Evolutionary conservation across 2,888 invertebrate genomes (phyloP).

Genomic region (Watsonalla binaria): DNA sequence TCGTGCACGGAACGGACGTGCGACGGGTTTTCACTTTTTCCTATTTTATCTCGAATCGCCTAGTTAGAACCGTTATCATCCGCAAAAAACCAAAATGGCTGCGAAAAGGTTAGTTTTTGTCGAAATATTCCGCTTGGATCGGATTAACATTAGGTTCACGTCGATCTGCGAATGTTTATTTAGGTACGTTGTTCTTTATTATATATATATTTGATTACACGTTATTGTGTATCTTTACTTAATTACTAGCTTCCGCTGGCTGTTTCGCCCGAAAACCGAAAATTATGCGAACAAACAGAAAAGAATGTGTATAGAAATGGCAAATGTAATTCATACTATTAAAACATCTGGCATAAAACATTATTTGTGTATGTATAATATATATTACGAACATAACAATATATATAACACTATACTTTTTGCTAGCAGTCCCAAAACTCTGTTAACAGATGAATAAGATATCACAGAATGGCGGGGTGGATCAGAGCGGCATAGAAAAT

Average conservation of each 20-base stretch:
- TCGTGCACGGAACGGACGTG: background rate
- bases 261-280: background rate
- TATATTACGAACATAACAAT: no score
- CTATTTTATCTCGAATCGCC: constrained; percentile 27
- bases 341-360: no score
- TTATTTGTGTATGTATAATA: no score
- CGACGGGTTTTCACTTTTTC: constrained; percentile 7
- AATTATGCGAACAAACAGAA: background rate
- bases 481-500: no score
- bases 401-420: no score
- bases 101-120: constrained; percentile 5
- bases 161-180: background rate
- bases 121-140: constrained; percentile 1
- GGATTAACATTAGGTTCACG: background rate
- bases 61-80: constrained; percentile 17
- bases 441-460: no score
- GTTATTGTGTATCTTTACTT: constrained; percentile 20
- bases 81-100: constrained; percentile 16
- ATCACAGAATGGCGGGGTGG: no score
- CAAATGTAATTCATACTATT: no score
- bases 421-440: no score
- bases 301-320: no score
- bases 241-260: background rate
- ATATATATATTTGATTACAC: constrained; percentile 11
- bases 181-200: constrained; percentile 4